Conservation (phyloP, 2,797 vertebrate genomes). For the Serranus cabrilla region DNA sequence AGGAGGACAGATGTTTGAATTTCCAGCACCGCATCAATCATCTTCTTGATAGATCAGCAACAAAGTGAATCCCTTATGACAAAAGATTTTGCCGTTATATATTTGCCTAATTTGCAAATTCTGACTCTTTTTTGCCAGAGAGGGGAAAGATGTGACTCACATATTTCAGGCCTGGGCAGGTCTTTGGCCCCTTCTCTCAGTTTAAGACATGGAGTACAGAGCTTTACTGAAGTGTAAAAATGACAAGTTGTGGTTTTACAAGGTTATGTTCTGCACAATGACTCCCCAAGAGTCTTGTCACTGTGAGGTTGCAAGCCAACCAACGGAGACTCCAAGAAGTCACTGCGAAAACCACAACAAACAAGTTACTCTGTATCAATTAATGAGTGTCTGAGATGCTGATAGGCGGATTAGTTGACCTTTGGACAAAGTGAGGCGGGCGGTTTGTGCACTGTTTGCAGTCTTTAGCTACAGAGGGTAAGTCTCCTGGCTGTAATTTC, state of each 20-base stretch:
- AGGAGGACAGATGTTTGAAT: constrained; percentile 28
- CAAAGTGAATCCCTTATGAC: constrained; percentile 21
- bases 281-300: neutral
- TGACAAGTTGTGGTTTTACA: neutral
- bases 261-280: neutral
- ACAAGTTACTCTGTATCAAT: neutral
- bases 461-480: too few relatives aligned
- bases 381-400: neutral
- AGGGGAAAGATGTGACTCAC: neutral
- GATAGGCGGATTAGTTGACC: neutral
- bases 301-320: neutral
- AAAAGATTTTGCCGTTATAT: too few relatives aligned
- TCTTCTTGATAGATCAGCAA: neutral
- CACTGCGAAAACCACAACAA: neutral
- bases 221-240: neutral
- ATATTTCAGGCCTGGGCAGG: neutral
- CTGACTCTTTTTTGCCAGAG: neutral
- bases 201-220: neutral
- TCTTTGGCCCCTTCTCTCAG: neutral
- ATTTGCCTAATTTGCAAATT: too few relatives aligned
- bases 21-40: constrained; percentile 43
- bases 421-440: too few relatives aligned
- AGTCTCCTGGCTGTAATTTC: too few relatives aligned
- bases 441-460: too few relatives aligned
- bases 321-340: neutral